Conservation (phyloP, 2,113 vertebrate genomes). For the Limnothrissa miodon region DNA sequence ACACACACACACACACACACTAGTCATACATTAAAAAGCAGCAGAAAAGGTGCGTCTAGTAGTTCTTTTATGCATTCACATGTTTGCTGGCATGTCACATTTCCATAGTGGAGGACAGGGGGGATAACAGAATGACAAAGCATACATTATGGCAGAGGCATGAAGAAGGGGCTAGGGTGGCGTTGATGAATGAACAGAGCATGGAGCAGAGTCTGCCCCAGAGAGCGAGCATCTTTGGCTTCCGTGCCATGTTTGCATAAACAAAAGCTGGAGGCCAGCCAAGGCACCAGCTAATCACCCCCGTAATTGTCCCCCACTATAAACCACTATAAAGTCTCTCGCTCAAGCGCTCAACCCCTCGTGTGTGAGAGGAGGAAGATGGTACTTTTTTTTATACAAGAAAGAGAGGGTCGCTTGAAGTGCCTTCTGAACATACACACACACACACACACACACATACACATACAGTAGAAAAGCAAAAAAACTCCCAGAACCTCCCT, state of each 20-base stretch:
- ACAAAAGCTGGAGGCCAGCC: slow-evolving; percentile 27
- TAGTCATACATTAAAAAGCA: neutral
- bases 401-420: neutral
- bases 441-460: neutral
- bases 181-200: slow-evolving; percentile 34
- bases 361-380: neutral
- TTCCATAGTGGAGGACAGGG: neutral
- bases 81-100: neutral
- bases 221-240: neutral
- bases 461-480: neutral
- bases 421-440: neutral
- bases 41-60: neutral
- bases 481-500: neutral
- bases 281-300: slow-evolving; percentile 50
- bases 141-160: neutral
- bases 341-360: neutral
- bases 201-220: neutral
- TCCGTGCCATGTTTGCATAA: slow-evolving; percentile 23
- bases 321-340: neutral
- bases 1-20: neutral
- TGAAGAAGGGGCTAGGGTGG: neutral
- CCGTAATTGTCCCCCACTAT: neutral
- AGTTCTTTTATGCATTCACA: neutral
- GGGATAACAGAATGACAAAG: neutral
- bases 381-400: neutral